A percentile compares a stretch with the other conserved stretches of the same genome.
phyloP scores from a whole-genome alignment of 2,797 vertebrate genomes.

The Acrossocheilus fasciatus region DNA sequence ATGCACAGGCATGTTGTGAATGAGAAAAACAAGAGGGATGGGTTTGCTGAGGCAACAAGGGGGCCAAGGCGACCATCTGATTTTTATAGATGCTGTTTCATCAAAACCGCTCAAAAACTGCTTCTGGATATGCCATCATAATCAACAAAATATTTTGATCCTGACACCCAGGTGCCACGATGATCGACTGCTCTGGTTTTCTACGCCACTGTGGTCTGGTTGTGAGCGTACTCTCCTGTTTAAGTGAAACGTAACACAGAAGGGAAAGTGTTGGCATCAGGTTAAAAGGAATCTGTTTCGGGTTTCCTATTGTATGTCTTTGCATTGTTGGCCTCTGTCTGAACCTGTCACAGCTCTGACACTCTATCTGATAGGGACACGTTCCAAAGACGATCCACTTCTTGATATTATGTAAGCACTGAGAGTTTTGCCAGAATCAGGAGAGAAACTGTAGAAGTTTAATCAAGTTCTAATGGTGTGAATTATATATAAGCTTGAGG shows the following conservation, averaged over 20 bases:
- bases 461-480: slow-evolving; percentile 8
- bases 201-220: slow-evolving; percentile 11
- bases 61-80: slow-evolving; percentile 12
- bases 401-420: not conserved
- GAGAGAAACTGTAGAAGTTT: slow-evolving; percentile 23
- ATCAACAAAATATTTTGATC: not conserved
- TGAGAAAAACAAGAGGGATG: slow-evolving; percentile 40
- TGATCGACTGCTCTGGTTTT: not conserved
- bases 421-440: slow-evolving; percentile 12
- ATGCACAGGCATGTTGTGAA: slow-evolving; percentile 69
- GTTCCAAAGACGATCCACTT: slow-evolving; percentile 7
- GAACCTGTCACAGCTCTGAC: slow-evolving; percentile 17
- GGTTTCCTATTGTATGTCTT: slow-evolving; percentile 37
- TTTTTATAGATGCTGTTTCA: slow-evolving; percentile 14
- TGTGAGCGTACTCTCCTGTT: not conserved
- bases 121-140: not conserved
- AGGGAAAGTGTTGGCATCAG: slow-evolving; percentile 34
- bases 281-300: slow-evolving; percentile 47
- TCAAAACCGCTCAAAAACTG: not conserved
- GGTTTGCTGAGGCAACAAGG: slow-evolving; percentile 52
- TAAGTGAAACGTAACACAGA: slow-evolving; percentile 33
- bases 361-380: slow-evolving; percentile 14
- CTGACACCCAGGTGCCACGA: not conserved
- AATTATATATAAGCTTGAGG: slow-evolving; percentile 14
- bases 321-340: slow-evolving; percentile 38